phyloP scores from a whole-genome alignment of 2,797 vertebrate genomes.

The Mus caroli region DNA sequence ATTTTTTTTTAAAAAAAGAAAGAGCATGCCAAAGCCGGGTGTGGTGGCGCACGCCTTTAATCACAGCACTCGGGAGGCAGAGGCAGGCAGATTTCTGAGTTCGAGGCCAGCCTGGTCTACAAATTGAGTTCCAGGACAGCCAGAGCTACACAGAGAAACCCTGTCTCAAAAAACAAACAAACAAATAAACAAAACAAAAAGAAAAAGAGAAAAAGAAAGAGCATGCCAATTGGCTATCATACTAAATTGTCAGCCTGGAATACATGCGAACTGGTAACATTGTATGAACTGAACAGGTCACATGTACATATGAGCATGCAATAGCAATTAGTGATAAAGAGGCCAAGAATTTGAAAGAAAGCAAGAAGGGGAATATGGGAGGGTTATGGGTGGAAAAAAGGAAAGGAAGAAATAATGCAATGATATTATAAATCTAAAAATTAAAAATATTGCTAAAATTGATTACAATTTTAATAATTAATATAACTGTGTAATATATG shows the following conservation, averaged over 20 bases:
- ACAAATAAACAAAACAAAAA: too few relatives aligned
- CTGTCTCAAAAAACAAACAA: too few relatives aligned
- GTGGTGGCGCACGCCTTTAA: too few relatives aligned
- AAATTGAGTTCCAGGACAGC: too few relatives aligned
- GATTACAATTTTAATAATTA: slow-evolving; percentile 73
- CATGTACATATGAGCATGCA: too few relatives aligned
- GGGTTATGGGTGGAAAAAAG: background rate
- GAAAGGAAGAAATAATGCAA: background rate
- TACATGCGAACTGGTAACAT: background rate
- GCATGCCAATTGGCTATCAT: too few relatives aligned
- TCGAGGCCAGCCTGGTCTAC: too few relatives aligned
- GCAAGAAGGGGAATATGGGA: background rate
- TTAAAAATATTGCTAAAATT: slow-evolving; percentile 26
- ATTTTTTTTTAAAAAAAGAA: too few relatives aligned
- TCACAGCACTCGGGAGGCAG: too few relatives aligned
- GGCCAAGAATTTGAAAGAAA: background rate
- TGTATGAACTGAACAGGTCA: background rate
- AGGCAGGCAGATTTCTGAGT: too few relatives aligned
- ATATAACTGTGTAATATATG: background rate
- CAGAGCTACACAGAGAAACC: too few relatives aligned
- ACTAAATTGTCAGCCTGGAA: background rate
- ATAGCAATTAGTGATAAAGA: background rate
- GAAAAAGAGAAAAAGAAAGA: background rate
- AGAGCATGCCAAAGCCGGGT: too few relatives aligned
- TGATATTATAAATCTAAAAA: background rate